Conservation (phyloP, 2,113 vertebrate genomes). For the Laticauda laticaudata region DNA sequence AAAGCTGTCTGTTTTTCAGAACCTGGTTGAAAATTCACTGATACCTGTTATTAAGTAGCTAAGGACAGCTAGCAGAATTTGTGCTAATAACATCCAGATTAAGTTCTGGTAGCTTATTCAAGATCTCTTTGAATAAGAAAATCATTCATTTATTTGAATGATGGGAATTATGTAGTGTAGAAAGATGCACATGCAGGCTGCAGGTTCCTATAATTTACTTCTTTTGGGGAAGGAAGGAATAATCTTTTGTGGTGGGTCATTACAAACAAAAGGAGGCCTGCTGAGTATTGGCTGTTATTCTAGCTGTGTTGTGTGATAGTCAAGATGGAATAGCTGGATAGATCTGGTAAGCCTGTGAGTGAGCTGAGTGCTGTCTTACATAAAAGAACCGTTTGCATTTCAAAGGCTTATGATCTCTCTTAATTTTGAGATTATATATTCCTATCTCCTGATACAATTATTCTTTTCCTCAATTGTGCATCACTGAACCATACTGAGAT, state of each 20-base stretch:
- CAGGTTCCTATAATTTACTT: background rate
- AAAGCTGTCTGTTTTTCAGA: background rate
- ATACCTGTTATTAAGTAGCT: background rate
- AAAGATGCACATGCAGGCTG: background rate
- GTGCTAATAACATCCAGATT: background rate
- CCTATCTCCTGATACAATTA: background rate
- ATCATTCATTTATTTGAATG: background rate
- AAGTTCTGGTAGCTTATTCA: background rate
- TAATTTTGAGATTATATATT: conserved; percentile 4
- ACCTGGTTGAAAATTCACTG: background rate
- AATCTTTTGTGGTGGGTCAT: background rate
- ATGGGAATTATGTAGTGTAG: background rate
- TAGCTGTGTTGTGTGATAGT: background rate
- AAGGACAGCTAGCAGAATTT: background rate
- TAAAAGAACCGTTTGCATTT: background rate
- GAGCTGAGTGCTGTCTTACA: background rate
- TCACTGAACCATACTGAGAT: background rate
- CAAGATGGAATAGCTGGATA: background rate
- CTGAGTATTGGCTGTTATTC: background rate
- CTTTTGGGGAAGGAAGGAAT: background rate
- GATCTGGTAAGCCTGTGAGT: background rate
- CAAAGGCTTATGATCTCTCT: conserved; percentile 6
- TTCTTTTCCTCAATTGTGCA: background rate
- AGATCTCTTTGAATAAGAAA: background rate
- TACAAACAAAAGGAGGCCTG: background rate